phyloP scores from a whole-genome alignment of 2,113 vertebrate genomes.

The Aleadryas rufinucha region DNA sequence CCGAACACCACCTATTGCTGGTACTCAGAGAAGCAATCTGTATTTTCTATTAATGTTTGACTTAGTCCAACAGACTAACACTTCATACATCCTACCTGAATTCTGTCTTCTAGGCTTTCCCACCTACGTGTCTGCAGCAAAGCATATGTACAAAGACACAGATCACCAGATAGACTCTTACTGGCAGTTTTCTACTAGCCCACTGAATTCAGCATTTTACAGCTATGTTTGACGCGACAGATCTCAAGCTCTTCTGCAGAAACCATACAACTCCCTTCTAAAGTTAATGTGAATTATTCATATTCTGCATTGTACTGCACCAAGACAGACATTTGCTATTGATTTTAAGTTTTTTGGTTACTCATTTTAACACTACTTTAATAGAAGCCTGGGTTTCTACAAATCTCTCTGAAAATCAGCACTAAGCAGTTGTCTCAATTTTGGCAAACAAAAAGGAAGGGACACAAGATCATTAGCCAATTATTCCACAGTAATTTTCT shows the following conservation, averaged over 20 bases:
- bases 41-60: constrained; percentile 52
- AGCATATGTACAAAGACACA: constrained; percentile 46
- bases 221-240: background rate
- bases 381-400: background rate
- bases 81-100: constrained; percentile 61
- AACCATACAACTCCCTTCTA: background rate
- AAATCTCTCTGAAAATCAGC: background rate
- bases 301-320: background rate
- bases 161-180: constrained; percentile 36
- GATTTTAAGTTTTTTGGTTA: background rate
- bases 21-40: constrained; percentile 2
- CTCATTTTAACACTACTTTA: background rate
- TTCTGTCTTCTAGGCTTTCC: constrained; percentile 55
- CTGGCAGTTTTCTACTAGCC: constrained; percentile 43
- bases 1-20: constrained; percentile 7
- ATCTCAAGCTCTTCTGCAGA: background rate
- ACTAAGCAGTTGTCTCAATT: background rate
- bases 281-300: constrained; percentile 17
- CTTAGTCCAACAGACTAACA: constrained; percentile 55
- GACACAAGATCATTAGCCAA: background rate
- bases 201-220: constrained; percentile 47
- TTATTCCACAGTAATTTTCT: background rate
- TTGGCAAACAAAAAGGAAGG: background rate
- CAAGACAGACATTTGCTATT: background rate
- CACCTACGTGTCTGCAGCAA: constrained; percentile 47